A percentile compares a stretch with the other conserved stretches of the same genome.
Conservation (phyloP, 2,113 vertebrate genomes). For the Bagarius yarrelli region DNA sequence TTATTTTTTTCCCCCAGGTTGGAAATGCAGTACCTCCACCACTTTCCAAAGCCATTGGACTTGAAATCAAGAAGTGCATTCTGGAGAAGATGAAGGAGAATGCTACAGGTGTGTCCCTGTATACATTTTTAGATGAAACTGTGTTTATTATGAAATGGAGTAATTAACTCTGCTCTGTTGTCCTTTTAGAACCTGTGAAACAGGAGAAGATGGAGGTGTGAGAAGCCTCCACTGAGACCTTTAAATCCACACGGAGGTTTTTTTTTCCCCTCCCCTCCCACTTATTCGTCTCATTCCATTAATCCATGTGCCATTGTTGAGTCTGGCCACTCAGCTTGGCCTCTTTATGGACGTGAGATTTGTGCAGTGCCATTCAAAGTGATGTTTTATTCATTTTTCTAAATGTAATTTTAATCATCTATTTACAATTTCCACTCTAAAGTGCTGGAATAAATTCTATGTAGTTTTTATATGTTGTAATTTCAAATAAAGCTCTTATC, state of each 20-base stretch:
- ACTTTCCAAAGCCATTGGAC: conserved; percentile 87
- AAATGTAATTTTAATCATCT: conserved; percentile 81
- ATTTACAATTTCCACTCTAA: conserved; percentile 72
- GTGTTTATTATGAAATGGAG: too few species aligned
- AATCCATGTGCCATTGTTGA: conserved; percentile 53
- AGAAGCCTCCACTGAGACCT: conserved; percentile 59
- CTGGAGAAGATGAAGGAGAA: conserved; percentile 74
- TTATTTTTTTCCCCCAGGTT: conserved; percentile 67
- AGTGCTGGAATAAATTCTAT: conserved; percentile 81
- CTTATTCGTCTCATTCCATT: conserved; percentile 36
- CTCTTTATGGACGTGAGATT: conserved; percentile 65
- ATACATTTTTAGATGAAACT: not conserved
- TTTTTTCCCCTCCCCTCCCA: not conserved
- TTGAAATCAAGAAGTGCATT: conserved; percentile 83
- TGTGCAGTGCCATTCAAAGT: conserved; percentile 72
- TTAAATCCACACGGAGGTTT: not conserved
- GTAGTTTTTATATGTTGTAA: conserved; percentile 98
- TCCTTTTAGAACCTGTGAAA: conserved; percentile 68
- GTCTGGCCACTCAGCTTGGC: conserved; percentile 53
- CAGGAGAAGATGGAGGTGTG: conserved; percentile 74
- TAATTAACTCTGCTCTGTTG: not conserved
- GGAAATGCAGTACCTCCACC: conserved; percentile 93
- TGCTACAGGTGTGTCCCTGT: conserved; percentile 67
- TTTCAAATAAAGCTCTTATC: conserved; percentile 95
- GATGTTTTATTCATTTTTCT: conserved; percentile 63